Percentiles rank a stretch among this genome's conserved stretches.
These are phyloP conservation scores for human DNA, from an alignment of 2,113 vertebrate species.

Conservation along the genomic window DNA sequence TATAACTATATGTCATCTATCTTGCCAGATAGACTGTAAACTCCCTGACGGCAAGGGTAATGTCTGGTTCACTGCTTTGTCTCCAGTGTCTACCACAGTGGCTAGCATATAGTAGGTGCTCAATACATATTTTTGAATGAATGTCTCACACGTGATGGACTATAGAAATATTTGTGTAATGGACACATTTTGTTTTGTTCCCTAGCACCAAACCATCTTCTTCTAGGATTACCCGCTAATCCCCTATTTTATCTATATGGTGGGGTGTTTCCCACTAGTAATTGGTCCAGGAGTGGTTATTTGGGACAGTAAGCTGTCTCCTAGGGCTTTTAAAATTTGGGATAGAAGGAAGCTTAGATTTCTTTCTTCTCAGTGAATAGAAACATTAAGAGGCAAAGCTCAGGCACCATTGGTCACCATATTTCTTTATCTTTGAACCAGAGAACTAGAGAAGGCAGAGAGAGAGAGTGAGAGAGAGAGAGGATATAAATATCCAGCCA, in stretches of 20 bases:
- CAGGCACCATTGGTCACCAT: background rate
- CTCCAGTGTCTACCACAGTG: background rate
- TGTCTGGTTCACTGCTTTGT: background rate
- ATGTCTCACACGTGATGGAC: background rate
- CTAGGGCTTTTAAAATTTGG: background rate
- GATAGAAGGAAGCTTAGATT: background rate
- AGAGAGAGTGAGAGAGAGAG: background rate
- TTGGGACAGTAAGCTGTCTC: background rate
- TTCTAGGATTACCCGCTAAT: background rate
- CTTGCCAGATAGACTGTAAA: background rate
- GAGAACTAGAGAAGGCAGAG: background rate
- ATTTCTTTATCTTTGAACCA: constrained; percentile 19
- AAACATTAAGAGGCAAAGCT: background rate
- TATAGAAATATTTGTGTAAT: background rate
- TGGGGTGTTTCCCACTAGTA: background rate
- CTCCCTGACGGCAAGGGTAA: background rate
- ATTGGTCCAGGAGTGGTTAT: background rate
- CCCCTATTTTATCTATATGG: background rate
- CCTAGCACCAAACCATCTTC: background rate
- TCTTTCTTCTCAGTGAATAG: background rate
- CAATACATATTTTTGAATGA: background rate
- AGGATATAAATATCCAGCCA: background rate
- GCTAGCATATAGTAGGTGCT: background rate
- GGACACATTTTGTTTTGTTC: background rate
- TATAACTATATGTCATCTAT: background rate